A percentile compares a stretch with the other conserved stretches of the same genome.
Conservation (phyloP, 2,113 vertebrate genomes). For the Neotoma lepida region DNA sequence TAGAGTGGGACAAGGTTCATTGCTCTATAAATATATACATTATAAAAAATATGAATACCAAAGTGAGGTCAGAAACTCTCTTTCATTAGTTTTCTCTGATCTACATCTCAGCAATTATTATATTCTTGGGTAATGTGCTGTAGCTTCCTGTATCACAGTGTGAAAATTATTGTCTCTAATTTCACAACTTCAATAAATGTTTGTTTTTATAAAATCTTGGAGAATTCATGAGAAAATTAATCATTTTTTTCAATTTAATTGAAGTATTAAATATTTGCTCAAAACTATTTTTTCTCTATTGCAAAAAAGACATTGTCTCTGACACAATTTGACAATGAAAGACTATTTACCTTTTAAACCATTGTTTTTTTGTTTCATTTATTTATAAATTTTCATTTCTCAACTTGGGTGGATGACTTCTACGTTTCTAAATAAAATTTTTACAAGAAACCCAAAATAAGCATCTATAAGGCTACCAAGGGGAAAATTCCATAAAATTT, state of each 20-base stretch:
- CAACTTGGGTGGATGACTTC: not conserved
- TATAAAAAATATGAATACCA: not conserved
- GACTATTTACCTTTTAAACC: not conserved
- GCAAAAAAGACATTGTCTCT: not conserved
- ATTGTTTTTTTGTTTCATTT: not conserved
- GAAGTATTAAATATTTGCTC: slow-evolving; percentile 30
- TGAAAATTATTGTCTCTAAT: not conserved
- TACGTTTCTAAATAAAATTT: not conserved
- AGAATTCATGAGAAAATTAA: slow-evolving; percentile 43
- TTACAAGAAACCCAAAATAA: not conserved
- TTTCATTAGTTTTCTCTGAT: not conserved
- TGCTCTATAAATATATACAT: not conserved
- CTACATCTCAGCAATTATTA: not conserved
- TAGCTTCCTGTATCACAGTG: not conserved
- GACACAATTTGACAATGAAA: not conserved
- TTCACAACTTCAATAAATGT: not conserved
- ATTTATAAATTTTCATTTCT: slow-evolving; percentile 14
- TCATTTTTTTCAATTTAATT: slow-evolving; percentile 54
- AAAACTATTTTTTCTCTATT: not conserved
- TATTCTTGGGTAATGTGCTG: not conserved
- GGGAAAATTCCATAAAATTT: not conserved
- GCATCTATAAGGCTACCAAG: not conserved
- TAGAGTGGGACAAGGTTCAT: not conserved
- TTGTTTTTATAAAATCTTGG: slow-evolving; percentile 21
- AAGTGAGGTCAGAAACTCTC: not conserved